phyloP scores from a whole-genome alignment of 2,113 vertebrate species.

The Oreochromis niloticus region DNA sequence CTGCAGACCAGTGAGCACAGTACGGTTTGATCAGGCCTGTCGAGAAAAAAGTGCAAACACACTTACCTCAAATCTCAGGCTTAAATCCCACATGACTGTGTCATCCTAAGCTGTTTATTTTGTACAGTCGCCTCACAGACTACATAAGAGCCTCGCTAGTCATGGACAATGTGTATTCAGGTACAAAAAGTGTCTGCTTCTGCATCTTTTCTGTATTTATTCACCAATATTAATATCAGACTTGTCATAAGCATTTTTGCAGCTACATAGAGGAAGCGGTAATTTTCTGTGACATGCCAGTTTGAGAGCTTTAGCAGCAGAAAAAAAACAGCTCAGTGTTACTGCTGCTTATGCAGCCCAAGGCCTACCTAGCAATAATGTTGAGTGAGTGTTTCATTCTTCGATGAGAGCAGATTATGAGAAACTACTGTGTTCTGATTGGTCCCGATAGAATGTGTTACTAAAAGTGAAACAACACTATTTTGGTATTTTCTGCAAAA shows the following conservation, averaged over 20 bases:
- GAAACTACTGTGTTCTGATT: background rate
- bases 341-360: background rate
- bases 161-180: background rate
- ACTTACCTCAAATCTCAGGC: background rate
- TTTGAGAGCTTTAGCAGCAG: background rate
- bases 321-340: background rate
- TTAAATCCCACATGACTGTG: background rate
- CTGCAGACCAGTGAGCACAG: background rate
- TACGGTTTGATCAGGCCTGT: background rate
- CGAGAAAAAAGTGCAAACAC: background rate
- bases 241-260: background rate
- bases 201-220: background rate
- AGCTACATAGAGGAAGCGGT: background rate
- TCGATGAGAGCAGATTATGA: background rate
- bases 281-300: background rate
- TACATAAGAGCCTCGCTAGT: background rate
- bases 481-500: background rate
- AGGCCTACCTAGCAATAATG: background rate
- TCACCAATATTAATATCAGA: background rate
- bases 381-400: background rate
- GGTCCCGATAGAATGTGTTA: background rate
- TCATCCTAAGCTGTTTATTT: background rate
- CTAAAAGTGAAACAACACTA: background rate
- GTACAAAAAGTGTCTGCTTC: background rate
- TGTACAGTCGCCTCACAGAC: background rate